Evolutionary conservation across 2,797 vertebrate genomes (phyloP).

Genomic region (Neopelma chrysocephalum): DNA sequence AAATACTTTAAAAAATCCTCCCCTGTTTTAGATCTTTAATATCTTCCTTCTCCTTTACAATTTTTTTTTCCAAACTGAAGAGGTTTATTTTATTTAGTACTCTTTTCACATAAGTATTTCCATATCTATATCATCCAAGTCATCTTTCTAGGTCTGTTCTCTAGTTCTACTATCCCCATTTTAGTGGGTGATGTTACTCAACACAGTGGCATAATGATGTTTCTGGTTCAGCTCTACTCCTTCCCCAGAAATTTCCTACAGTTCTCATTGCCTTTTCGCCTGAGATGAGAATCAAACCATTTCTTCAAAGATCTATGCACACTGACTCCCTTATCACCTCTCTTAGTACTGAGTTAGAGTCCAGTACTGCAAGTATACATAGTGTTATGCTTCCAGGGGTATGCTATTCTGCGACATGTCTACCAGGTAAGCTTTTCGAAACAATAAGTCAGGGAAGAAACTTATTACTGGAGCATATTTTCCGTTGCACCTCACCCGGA

Average conservation of each 20-base stretch:
- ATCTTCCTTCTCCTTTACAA: not conserved
- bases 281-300: not conserved
- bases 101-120: not conserved
- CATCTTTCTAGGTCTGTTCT: not conserved
- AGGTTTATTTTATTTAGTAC: not conserved
- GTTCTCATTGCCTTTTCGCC: not conserved
- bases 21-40: not conserved
- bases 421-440: not conserved
- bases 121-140: not conserved
- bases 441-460: not conserved
- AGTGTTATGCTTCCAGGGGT: not conserved
- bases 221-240: not conserved
- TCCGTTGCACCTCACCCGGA: not conserved
- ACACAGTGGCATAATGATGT: not conserved
- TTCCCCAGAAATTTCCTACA: not conserved
- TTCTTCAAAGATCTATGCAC: not conserved
- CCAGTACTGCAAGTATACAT: not conserved
- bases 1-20: not conserved
- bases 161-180: not conserved
- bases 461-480: not conserved
- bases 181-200: not conserved
- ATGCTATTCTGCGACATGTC: not conserved
- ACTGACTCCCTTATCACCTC: rapidly evolving
- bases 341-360: not conserved
- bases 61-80: not conserved